Conservation (phyloP, 2,888 invertebrate species). For the Mycogona germanica region DNA sequence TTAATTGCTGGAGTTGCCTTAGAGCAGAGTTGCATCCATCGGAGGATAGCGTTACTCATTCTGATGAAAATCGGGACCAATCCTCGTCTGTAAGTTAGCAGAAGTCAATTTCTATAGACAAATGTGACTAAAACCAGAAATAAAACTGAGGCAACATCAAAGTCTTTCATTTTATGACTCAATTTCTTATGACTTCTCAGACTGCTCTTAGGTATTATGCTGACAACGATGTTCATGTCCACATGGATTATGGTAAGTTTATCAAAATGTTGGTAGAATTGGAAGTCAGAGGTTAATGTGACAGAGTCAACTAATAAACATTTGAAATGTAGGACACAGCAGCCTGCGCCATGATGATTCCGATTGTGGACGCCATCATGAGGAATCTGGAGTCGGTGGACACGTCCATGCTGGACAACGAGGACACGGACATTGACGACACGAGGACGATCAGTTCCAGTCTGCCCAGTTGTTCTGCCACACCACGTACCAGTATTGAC, state of each 20-base stretch:
- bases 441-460: neutral
- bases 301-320: too few relatives aligned
- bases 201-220: constrained; percentile 68
- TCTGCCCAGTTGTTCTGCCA: neutral
- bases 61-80: constrained; percentile 11
- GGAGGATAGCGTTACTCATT: constrained; percentile 11
- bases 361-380: constrained; percentile 12
- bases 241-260: constrained; percentile 98
- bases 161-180: too few relatives aligned
- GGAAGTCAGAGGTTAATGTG: too few relatives aligned
- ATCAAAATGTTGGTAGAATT: too few relatives aligned
- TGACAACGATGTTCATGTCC: constrained; percentile 82
- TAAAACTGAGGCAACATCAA: too few relatives aligned
- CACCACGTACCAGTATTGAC: too few relatives aligned
- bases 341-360: constrained; percentile 9
- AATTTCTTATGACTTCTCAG: constrained; percentile 33
- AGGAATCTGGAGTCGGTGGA: constrained; percentile 7
- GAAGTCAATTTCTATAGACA: neutral
- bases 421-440: neutral
- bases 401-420: neutral
- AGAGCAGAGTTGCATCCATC: constrained; percentile 9
- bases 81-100: constrained; percentile 16
- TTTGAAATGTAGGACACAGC: too few relatives aligned
- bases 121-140: too few relatives aligned
- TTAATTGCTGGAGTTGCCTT: constrained; percentile 1